Base-by-base conservation (phyloP, 2,797 vertebrate genomes). In the Cuculus canorus region DNA sequence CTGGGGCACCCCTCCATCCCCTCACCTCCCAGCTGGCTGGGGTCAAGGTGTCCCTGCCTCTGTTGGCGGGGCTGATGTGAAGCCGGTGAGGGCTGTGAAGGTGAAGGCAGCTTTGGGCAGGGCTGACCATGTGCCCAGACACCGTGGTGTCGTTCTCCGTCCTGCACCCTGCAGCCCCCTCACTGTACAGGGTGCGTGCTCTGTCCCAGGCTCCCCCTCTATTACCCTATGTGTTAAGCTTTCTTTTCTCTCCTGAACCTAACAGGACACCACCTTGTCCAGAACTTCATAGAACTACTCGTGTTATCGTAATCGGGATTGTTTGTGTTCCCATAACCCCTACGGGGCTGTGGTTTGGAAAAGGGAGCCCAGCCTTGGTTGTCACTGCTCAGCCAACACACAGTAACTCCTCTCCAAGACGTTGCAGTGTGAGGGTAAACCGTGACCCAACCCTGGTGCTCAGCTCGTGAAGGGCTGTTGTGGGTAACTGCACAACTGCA, bases 141-240 rank as follows among this genome's bases (percentile, higher is more conserved):
- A 0, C 50, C 3, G 9, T 0, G 0, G 9, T 4, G 3, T 5
- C 17, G 5, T 48, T 53, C 57, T 65, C 35, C 30, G 21, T 56
- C 86, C 64, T 9, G 1, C 68, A 25, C 13, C 60, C 54, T 27
- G 28, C 82, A 39, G 33, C 37, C 52, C 25, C 37, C 27, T 27
- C 47, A 32, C 3, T 1, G 15, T 37, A 11, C 7, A 39, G 43
- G 7, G 11, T 10, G 30, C 24, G 33, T 9, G 16, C 35, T 77
- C 39, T 47, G 33, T 28, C n/a, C 43, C 57, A 45, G 25, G 32
- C 28, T 50, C 37, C 23, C 8, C 2, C 73, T 13, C 69, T 53
- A 24, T 35, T 17, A 39, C 35, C n/a, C 21, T 0, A 0, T 6
- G 13, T n/a, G 7, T 18, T 24, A 16, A 56, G 21, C 35, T 53